Percentiles rank a stretch among this genome's conserved stretches.
Evolutionary conservation across 2,797 vertebrate genomes (phyloP).

Genomic region (Diplodus sargus): DNA sequence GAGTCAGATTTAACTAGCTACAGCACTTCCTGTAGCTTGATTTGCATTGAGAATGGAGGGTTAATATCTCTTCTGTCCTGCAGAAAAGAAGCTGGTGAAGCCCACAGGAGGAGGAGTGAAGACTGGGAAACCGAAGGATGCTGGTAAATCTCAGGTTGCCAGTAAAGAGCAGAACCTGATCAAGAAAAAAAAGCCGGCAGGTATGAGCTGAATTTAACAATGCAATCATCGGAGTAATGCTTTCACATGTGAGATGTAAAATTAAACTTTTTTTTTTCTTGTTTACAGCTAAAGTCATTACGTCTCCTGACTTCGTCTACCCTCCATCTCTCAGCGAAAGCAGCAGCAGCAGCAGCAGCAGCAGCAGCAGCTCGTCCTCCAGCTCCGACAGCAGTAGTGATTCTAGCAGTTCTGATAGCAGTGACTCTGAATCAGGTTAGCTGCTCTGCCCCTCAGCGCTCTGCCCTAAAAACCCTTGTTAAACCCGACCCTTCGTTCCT

Average conservation of each 20-base stretch:
- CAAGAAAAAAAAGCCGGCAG: constrained; percentile 78
- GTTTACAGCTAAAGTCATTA: constrained; percentile 72
- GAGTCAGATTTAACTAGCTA: background rate
- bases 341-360: constrained; percentile 78
- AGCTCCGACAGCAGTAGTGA: constrained; percentile 74
- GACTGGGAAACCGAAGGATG: constrained; percentile 77
- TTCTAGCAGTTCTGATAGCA: constrained; percentile 87
- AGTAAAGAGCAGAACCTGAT: constrained; percentile 73
- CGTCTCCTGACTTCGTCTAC: constrained; percentile 31
- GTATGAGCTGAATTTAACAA: constrained; percentile 74
- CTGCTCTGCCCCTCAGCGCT: constrained; percentile 48
- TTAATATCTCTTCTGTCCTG: constrained; percentile 8
- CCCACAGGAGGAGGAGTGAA: constrained; percentile 77
- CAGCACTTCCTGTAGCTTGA: background rate
- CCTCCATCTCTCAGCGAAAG: constrained; percentile 81
- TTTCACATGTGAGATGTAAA: background rate
- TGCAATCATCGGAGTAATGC: background rate
- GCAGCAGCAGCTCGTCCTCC: constrained; percentile 76
- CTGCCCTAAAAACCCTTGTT: background rate
- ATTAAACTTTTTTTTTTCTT: background rate
- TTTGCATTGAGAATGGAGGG: background rate
- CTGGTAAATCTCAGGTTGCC: constrained; percentile 74
- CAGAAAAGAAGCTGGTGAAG: constrained; percentile 81
- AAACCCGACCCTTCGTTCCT: background rate
- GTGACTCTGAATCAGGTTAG: constrained; percentile 90